Evolutionary conservation across 2,797 vertebrate species (phyloP).

Genomic region (Melopsittacus undulatus): DNA sequence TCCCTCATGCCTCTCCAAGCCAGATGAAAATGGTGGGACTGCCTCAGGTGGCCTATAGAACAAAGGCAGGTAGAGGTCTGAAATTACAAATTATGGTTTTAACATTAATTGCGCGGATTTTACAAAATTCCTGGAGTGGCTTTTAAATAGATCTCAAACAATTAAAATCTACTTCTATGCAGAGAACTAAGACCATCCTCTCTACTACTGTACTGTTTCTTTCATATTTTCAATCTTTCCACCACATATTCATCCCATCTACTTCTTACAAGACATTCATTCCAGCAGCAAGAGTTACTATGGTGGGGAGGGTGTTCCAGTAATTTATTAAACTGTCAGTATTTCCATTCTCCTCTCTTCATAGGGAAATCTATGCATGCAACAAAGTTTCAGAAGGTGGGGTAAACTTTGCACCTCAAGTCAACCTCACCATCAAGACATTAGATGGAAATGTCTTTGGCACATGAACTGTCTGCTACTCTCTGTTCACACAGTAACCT

Average conservation of each 20-base stretch:
- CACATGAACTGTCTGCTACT: neutral
- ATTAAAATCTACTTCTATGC: neutral
- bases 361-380: neutral
- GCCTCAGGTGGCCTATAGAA: neutral
- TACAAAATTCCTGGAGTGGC: neutral
- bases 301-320: neutral
- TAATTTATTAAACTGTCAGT: neutral
- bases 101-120: neutral
- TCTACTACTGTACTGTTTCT: neutral
- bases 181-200: neutral
- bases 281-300: neutral
- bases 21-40: neutral
- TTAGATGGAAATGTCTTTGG: neutral
- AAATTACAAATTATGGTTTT: neutral
- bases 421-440: neutral
- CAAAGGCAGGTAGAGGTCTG: neutral
- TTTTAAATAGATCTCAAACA: neutral
- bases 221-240: neutral
- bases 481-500: neutral
- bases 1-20: neutral
- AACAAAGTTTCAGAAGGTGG: neutral
- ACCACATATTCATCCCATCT: fast-evolving
- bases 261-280: neutral
- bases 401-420: neutral
- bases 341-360: neutral